Percentiles rank a stretch among this genome's conserved stretches.
Evolutionary conservation across 2,113 vertebrate genomes (phyloP).

Genomic region (Psephotus haematonotus): DNA sequence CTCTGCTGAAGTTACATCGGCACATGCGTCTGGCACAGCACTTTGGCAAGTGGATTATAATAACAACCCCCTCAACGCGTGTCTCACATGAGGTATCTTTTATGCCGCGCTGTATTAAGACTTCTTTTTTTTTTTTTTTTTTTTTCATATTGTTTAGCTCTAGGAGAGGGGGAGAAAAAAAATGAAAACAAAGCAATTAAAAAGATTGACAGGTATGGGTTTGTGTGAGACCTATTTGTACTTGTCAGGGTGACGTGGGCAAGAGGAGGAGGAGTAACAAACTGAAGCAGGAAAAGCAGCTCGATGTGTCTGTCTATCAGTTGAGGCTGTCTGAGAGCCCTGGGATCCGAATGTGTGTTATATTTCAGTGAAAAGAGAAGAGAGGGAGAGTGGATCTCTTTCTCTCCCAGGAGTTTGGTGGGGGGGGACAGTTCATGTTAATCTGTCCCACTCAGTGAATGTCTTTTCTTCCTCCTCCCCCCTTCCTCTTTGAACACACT

Average conservation of each 20-base stretch:
- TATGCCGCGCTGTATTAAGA: constrained; percentile 72
- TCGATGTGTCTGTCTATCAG: constrained; percentile 99
- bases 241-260: constrained; percentile 99
- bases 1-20: constrained; percentile 56
- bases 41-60: constrained; percentile 60
- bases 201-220: constrained; percentile 99
- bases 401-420: constrained; percentile 84
- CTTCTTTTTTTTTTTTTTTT: constrained; percentile 70
- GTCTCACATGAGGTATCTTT: constrained; percentile 67
- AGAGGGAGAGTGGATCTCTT: constrained; percentile 82
- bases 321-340: constrained; percentile 96
- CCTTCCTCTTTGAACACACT: constrained; percentile 66
- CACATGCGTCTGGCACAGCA: constrained; percentile 58
- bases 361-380: constrained; percentile 87
- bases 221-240: constrained; percentile 88
- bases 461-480: constrained; percentile 73
- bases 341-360: constrained; percentile 90
- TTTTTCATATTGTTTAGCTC: constrained; percentile 79
- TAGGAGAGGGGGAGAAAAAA: constrained; percentile 27
- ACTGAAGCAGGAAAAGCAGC: constrained; percentile 95
- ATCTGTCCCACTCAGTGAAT: constrained; percentile 83
- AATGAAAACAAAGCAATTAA: constrained; percentile 88
- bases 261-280: constrained; percentile 92
- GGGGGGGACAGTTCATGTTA: constrained; percentile 79
- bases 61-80: constrained; percentile 54